phyloP scores from a whole-genome alignment of 2,797 vertebrate genomes.

The Poecilia picta region DNA sequence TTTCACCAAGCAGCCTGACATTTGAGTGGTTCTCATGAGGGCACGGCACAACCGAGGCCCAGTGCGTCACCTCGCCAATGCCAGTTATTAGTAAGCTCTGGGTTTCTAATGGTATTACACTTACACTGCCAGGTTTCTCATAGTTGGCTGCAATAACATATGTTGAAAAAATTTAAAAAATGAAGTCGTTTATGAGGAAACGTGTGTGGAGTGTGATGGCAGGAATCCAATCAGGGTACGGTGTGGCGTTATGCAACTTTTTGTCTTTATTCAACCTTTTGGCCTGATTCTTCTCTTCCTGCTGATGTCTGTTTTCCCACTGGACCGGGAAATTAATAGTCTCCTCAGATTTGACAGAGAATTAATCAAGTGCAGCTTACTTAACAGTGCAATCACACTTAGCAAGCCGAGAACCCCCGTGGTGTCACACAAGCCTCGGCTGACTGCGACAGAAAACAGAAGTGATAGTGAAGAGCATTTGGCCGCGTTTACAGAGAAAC shows the following conservation, averaged over 20 bases:
- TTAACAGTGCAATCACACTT: conserved; percentile 44
- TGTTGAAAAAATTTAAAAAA: neutral
- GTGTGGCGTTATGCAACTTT: conserved; percentile 2
- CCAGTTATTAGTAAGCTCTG: conserved; percentile 7
- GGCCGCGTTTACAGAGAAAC: conserved; percentile 30
- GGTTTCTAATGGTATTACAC: conserved; percentile 3
- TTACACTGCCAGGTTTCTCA: conserved; percentile 16
- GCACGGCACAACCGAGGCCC: neutral
- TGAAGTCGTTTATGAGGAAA: conserved; percentile 16
- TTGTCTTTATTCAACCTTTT: neutral
- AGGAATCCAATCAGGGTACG: conserved; percentile 25
- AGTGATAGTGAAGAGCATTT: conserved; percentile 26
- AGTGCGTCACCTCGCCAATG: neutral
- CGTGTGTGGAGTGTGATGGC: conserved; percentile 9
- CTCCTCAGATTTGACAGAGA: conserved; percentile 10
- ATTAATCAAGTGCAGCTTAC: conserved; percentile 35
- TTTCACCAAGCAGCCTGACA: conserved; percentile 6
- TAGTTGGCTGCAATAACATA: conserved; percentile 4
- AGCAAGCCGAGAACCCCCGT: conserved; percentile 22
- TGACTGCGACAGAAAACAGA: conserved; percentile 47
- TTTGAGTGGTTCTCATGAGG: conserved; percentile 9
- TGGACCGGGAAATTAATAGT: conserved; percentile 6
- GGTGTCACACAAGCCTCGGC: conserved; percentile 11
- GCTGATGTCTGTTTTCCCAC: conserved; percentile 1
- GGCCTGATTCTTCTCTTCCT: neutral